phyloP scores from a whole-genome alignment of 92 coral and sea anemone genomes.

The Zoanthus sansibaricus region DNA sequence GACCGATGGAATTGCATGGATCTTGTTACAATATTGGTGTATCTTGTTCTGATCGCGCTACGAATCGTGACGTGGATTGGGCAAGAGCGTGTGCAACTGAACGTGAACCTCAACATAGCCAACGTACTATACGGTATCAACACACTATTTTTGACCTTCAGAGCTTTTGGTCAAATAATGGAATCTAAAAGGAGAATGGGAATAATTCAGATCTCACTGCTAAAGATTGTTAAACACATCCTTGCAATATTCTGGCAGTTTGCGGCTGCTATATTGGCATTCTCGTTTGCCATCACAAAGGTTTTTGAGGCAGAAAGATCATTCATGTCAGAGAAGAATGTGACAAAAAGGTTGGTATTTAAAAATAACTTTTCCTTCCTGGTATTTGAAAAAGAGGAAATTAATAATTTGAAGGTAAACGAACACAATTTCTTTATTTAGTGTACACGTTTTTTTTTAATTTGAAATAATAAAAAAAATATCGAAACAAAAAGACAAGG shows the following conservation, averaged over 20 bases:
- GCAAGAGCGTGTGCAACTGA: constrained; percentile 38
- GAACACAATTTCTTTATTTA: too few species aligned
- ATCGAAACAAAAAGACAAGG: too few species aligned
- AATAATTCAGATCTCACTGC: constrained; percentile 70
- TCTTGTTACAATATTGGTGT: constrained; percentile 50
- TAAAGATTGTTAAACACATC: constrained; percentile 55
- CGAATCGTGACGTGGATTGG: constrained; percentile 52
- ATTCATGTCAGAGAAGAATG: neutral
- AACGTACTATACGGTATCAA: constrained; percentile 73
- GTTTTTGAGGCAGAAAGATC: constrained; percentile 66
- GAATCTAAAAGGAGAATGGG: constrained; percentile 58
- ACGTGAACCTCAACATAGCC: constrained; percentile 55
- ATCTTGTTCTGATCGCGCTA: constrained; percentile 42
- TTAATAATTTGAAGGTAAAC: too few species aligned
- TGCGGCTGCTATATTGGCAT: constrained; percentile 66
- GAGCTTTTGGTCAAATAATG: constrained; percentile 77
- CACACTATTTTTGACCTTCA: constrained; percentile 69
- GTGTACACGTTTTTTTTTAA: too few species aligned
- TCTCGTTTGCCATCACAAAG: constrained; percentile 77
- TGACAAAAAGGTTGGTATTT: neutral
- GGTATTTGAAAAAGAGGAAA: too few species aligned
- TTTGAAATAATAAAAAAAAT: too few species aligned
- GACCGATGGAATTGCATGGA: constrained; percentile 76
- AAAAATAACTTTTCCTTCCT: neutral
- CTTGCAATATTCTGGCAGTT: constrained; percentile 70